These are phyloP conservation scores for Melanostoma mellinum DNA, from an alignment of 2,888 invertebrate species.

Conservation along the genomic window DNA sequence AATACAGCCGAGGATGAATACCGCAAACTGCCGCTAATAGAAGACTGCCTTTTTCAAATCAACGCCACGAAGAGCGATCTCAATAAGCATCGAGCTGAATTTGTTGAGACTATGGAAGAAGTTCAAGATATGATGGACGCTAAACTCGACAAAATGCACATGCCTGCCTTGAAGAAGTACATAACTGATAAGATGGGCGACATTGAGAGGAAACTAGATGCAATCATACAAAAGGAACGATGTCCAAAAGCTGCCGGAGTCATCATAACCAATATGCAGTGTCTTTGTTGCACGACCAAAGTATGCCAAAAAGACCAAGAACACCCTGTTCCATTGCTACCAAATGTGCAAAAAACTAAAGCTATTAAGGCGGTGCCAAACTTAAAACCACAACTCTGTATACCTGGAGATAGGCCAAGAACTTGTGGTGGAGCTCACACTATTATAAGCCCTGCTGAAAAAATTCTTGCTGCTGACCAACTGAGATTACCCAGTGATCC, in stretches of 20 bases:
- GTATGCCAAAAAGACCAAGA: slow-evolving; percentile 74
- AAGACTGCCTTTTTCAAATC: slow-evolving; percentile 77
- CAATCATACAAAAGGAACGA: slow-evolving; percentile 74
- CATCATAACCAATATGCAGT: slow-evolving; percentile 75
- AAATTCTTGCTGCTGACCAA: slow-evolving; percentile 74
- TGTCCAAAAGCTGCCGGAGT: slow-evolving; percentile 79
- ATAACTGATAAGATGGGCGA: slow-evolving; percentile 75
- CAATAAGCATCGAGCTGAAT: slow-evolving; percentile 74
- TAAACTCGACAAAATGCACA: slow-evolving; percentile 80
- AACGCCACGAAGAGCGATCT: slow-evolving; percentile 74
- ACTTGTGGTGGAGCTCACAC: slow-evolving; percentile 73
- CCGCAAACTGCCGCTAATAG: slow-evolving; percentile 76
- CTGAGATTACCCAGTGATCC: slow-evolving; percentile 10
- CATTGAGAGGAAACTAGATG: slow-evolving; percentile 74
- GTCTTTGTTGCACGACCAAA: slow-evolving; percentile 77
- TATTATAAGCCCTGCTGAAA: slow-evolving; percentile 74
- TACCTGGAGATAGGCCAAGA: slow-evolving; percentile 52
- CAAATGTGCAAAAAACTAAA: slow-evolving; percentile 73
- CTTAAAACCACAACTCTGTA: slow-evolving; percentile 2
- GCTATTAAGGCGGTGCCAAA: slow-evolving; percentile 64
- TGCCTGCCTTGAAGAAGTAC: slow-evolving; percentile 79
- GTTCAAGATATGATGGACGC: slow-evolving; percentile 81
- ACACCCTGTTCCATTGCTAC: slow-evolving; percentile 47
- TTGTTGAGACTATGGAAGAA: slow-evolving; percentile 79
- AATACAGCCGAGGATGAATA: slow-evolving; percentile 75